Base-by-base conservation (phyloP, 1,140 invertebrate species). In the Andricus grossulariae region DNA sequence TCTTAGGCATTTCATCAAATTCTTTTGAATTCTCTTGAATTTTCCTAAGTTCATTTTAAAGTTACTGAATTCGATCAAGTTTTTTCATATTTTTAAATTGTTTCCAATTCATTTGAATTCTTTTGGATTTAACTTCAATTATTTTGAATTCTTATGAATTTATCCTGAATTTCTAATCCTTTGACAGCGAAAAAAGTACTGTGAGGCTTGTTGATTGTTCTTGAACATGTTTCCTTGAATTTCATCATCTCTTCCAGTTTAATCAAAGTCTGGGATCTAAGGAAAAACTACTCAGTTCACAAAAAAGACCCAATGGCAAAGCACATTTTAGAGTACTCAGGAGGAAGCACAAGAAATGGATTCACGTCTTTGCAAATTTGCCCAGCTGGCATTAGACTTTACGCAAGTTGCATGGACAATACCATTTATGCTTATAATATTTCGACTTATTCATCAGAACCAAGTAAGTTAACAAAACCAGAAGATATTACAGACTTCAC, bases 221-320 rank as follows among this genome's bases (percentile, higher is more conserved):
- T 54, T 19, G 50, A 21, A 19, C 16, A 11, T 71, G 19, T 76
- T 50, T 50, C 2, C 19, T 16, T 25, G 11, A 50, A n/a, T 72
- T 49, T 16, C 49, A 73, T 73, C 10, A 21, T 73, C 71, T 70
- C 79, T 81, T 84, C 60, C 8, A 93, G 93, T 1, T 91, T 94
- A 54, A 95, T 98, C 11, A 97, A 97, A 89, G 93, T 96, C 3
- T 98, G 97, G 97, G 97, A 98, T 91, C 84, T 97, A 15, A 88
- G 97, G 45, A 96, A 97, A 85, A 96, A 94, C 83, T 97, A 97
- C 84, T 93, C 92, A 3, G 91, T 91, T 12, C 93, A 94, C 77
- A 95, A 94, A 85, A 92, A 93, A 60, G 94, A 95, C 50, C 95
- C 96, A 0, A 81, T 95, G 50, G 94, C 97, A 0, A 95, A 95